These are phyloP conservation scores for Xiphophorus birchmanni DNA, from an alignment of 2,797 vertebrate genomes.

Conservation along the genomic window DNA sequence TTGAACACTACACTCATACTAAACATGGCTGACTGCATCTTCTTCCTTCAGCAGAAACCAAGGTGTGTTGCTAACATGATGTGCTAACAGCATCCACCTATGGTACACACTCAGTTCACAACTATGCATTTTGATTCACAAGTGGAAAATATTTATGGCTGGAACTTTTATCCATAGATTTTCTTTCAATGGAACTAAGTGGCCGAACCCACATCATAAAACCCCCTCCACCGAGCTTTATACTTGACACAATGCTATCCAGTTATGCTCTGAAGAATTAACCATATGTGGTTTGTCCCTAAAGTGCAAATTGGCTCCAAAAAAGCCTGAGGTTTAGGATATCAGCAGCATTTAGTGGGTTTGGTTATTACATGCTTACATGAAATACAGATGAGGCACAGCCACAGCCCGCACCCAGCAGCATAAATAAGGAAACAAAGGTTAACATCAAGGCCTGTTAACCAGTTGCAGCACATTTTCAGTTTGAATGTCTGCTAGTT, in stretches of 20 bases:
- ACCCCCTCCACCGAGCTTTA: not conserved
- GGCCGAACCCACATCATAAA: not conserved
- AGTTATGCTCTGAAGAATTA: conserved; percentile 18
- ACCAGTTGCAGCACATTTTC: conserved; percentile 60
- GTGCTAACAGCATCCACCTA: no score
- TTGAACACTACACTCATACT: no score
- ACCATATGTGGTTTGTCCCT: not conserved
- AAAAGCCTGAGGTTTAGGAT: not conserved
- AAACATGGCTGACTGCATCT: no score
- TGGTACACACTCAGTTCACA: no score
- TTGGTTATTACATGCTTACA: conserved; percentile 26
- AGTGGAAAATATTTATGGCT: no score
- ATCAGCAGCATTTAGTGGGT: not conserved
- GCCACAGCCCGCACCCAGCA: conserved; percentile 42
- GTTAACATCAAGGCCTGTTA: conserved; percentile 50
- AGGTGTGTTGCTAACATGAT: no score
- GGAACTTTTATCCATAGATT: not conserved
- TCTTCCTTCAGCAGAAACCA: no score
- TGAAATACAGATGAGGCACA: conserved; percentile 33
- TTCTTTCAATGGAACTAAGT: not conserved
- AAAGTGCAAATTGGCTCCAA: not conserved
- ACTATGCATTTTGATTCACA: no score
- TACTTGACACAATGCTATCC: conserved; percentile 9
- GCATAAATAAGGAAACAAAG: conserved; percentile 58
- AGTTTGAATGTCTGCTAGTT: conserved; percentile 59